Evolutionary conservation across 1,140 invertebrate species (phyloP).

Genomic region (Halesus radiatus): DNA sequence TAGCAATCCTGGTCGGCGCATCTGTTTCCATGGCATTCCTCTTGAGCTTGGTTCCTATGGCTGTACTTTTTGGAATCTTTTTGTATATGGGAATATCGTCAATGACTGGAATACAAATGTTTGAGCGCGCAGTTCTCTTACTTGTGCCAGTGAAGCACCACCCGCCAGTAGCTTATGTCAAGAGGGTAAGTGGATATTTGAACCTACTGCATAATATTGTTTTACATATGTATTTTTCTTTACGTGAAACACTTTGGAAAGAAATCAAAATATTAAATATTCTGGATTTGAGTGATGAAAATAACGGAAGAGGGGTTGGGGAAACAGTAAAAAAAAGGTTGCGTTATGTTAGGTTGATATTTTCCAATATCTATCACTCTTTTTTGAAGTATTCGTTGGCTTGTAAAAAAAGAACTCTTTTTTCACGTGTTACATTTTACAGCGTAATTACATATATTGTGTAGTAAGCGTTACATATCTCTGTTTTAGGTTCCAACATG

Average conservation of each 20-base stretch:
- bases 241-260: no score
- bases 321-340: no score
- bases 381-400: no score
- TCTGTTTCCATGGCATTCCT: conserved; percentile 87
- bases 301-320: no score
- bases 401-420: no score
- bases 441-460: neutral
- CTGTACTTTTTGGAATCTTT: conserved; percentile 96
- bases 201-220: no score
- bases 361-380: no score
- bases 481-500: conserved; percentile 82
- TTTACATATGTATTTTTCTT: no score
- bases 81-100: conserved; percentile 97
- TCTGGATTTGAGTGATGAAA: no score
- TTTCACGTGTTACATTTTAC: no score
- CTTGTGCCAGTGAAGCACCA: conserved; percentile 96
- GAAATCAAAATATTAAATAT: no score
- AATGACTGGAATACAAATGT: conserved; percentile 92
- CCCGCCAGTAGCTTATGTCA: conserved; percentile 84
- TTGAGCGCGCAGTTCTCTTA: conserved; percentile 87
- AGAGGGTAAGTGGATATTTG: conserved; percentile 72
- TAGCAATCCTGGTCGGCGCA: conserved; percentile 82
- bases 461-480: conserved; percentile 32
- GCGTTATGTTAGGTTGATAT: no score
- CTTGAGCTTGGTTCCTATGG: conserved; percentile 88